Evolutionary conservation across 2,797 vertebrate species (phyloP).

Genomic region (Rhinogobio ventralis): DNA sequence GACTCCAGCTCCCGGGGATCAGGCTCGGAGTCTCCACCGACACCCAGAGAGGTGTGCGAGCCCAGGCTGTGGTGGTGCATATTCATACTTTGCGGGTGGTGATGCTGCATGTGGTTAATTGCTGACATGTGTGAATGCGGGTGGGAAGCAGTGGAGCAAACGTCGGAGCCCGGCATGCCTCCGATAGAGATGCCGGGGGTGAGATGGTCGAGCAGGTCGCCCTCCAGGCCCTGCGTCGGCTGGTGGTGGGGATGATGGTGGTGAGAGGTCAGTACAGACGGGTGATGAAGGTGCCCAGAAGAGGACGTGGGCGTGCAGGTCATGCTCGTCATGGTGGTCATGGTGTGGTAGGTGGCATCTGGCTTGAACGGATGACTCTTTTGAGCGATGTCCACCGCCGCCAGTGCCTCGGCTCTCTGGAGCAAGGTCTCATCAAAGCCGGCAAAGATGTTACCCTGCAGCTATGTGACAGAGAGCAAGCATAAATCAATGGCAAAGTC

Average conservation of each 20-base stretch:
- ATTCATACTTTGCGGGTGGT: slow-evolving; percentile 86
- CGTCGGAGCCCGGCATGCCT: slow-evolving; percentile 86
- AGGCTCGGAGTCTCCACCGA: slow-evolving; percentile 82
- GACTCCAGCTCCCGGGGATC: slow-evolving; percentile 92
- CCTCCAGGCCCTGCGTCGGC: slow-evolving; percentile 85
- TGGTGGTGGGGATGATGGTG: slow-evolving; percentile 83
- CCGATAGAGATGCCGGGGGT: slow-evolving; percentile 80
- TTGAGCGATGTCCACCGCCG: slow-evolving; percentile 91
- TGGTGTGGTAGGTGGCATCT: slow-evolving; percentile 94
- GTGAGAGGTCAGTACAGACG: slow-evolving; percentile 86
- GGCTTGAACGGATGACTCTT: slow-evolving; percentile 93
- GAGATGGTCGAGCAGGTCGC: slow-evolving; percentile 90
- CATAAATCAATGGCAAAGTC: slow-evolving; percentile 5
- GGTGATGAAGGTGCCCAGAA: slow-evolving; percentile 89
- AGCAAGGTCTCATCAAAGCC: slow-evolving; percentile 91
- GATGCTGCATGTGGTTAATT: slow-evolving; percentile 90
- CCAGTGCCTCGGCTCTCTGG: slow-evolving; percentile 90
- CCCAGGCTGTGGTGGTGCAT: slow-evolving; percentile 85
- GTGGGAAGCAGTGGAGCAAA: slow-evolving; percentile 86
- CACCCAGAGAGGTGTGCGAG: slow-evolving; percentile 81
- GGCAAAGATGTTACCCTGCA: slow-evolving; percentile 92
- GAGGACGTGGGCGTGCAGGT: slow-evolving; percentile 90
- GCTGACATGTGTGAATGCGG: slow-evolving; percentile 89
- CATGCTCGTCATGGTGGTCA: slow-evolving; percentile 94
- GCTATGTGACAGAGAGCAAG: slow-evolving; percentile 63